These are phyloP conservation scores for Clitarchus hookeri DNA, from an alignment of 2,888 invertebrate species.

Conservation along the genomic window DNA sequence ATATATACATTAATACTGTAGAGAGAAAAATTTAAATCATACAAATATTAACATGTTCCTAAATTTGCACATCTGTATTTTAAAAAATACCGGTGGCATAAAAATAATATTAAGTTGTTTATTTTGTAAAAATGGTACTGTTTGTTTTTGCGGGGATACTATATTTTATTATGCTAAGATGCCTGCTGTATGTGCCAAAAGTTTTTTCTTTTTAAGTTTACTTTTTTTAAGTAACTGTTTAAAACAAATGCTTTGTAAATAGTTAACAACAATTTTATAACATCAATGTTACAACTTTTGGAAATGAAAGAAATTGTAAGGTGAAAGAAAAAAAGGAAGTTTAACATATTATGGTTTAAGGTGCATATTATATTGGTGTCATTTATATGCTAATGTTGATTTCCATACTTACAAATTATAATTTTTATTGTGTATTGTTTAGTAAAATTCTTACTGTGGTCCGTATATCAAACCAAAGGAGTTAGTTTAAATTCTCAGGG, in stretches of 20 bases:
- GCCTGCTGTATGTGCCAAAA: constrained; percentile 4
- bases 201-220: not conserved
- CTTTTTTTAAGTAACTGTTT: not conserved
- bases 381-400: too few species aligned
- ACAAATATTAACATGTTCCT: not conserved
- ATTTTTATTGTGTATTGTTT: too few species aligned
- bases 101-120: not conserved
- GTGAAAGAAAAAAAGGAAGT: too few species aligned
- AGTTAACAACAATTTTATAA: not conserved
- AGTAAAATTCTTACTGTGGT: too few species aligned
- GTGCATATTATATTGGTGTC: too few species aligned
- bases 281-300: too few species aligned
- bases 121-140: not conserved
- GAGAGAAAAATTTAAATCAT: not conserved
- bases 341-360: too few species aligned
- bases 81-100: not conserved
- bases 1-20: not conserved
- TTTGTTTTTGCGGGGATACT: not conserved
- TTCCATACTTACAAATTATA: too few species aligned
- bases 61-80: not conserved
- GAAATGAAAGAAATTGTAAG: too few species aligned
- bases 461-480: too few species aligned
- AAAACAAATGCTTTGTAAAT: not conserved
- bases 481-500: too few species aligned
- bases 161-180: not conserved